Evolutionary conservation across 2,113 vertebrate genomes (phyloP), one percentile per base, ranked within the genome.

Genomic region (Neofelis nebulosa): DNA sequence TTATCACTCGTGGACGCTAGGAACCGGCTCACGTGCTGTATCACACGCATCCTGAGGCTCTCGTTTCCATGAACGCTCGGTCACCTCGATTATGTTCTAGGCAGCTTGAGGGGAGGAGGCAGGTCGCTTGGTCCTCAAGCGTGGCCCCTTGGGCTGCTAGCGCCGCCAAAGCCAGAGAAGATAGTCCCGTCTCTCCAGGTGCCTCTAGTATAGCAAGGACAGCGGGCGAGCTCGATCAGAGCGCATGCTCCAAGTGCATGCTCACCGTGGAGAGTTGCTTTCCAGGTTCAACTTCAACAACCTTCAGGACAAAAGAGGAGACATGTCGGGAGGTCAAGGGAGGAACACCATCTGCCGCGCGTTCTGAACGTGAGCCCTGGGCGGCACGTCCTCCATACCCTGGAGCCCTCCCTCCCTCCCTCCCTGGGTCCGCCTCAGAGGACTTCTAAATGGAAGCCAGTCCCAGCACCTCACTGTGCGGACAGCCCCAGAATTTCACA

Each of bases 101-200:
- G 80, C 69, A 85, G 71, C 61, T 38, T 7, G 19, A 36, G 88
- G 80, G 8, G 29, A 57, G 69, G 36, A 74, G 61, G 9, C 16
- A 36, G 41, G 52, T 11, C 41, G 25, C 18, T 15, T 21, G 14
- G 4, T 15, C 73, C 55, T 80, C 33, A 61, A 69, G 15, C 19
- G 38, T 83, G 25, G 19, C 61, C 63, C 38, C 27, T 71, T n/a
- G 79, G 31, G 38, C 73, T 69, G 38, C 33, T 0, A 89, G 69
- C 1, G 4, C 27, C 38, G 61, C 78, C 41, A 38, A 57, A 23
- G 71, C 52, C 63, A 63, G 79, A 74, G 36, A 41, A 65, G 50
- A 52, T 2, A 27, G 38, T 18, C 33, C 71, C 5, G 0, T 31
- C 19, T 31, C 29, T 25, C 12, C n/a, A 5, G 65, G 14, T 38